Percentiles rank a stretch among this genome's conserved stretches.
Evolutionary conservation across 2,113 vertebrate species (phyloP).

Genomic region (Acrocephalus arundinaceus): DNA sequence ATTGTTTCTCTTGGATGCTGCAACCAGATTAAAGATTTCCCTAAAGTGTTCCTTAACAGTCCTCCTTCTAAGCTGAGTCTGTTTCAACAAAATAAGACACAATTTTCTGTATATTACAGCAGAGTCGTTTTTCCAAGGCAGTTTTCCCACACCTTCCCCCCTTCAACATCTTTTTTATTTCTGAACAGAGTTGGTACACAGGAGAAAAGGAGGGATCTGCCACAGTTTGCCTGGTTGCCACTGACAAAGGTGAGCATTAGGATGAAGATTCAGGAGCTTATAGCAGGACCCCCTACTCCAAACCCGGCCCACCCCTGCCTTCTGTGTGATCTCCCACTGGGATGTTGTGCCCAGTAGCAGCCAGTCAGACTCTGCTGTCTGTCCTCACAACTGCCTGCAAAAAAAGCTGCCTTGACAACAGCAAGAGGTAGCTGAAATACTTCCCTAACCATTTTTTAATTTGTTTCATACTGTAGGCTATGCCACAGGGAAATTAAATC

Average conservation of each 20-base stretch:
- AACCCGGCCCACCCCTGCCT: background rate
- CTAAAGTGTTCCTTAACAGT: slow-evolving; percentile 13
- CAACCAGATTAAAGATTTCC: slow-evolving; percentile 39
- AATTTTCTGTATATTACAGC: background rate
- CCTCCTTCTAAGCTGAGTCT: slow-evolving; percentile 10
- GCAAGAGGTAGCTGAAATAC: background rate
- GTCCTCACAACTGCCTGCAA: background rate
- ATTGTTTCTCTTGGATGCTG: background rate
- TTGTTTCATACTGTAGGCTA: background rate
- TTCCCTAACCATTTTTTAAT: background rate
- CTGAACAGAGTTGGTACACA: background rate
- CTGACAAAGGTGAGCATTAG: background rate
- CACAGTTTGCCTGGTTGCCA: background rate
- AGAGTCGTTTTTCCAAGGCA: background rate
- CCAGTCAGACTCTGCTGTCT: background rate
- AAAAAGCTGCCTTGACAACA: slow-evolving; percentile 11
- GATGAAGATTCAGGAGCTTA: background rate
- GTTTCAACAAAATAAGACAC: slow-evolving; percentile 22
- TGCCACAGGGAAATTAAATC: background rate
- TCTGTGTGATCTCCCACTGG: background rate
- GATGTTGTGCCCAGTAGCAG: background rate
- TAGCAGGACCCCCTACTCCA: background rate
- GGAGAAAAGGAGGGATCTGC: background rate
- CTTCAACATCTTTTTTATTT: background rate
- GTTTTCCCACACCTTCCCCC: background rate